Evolutionary conservation across 2,113 vertebrate genomes (phyloP).

Genomic region (Cryptotis parvus): DNA sequence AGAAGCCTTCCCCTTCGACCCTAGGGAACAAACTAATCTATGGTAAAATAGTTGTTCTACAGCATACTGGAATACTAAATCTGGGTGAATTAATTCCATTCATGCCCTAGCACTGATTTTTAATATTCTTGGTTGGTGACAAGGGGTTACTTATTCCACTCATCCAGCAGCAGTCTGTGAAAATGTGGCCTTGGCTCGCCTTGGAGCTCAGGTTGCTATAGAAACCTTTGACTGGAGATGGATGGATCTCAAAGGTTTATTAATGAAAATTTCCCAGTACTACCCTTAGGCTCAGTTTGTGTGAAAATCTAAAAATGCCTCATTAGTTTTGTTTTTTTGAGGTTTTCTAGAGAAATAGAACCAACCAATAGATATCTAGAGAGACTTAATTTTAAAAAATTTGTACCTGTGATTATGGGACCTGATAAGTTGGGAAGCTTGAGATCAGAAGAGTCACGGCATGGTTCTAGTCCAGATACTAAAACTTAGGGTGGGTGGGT

Average conservation of each 20-base stretch:
- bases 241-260: conserved; percentile 66
- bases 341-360: conserved; percentile 48
- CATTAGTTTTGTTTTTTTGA: conserved; percentile 65
- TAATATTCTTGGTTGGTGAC: conserved; percentile 66
- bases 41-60: not conserved
- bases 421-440: not conserved
- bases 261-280: conserved; percentile 63
- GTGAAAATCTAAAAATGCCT: conserved; percentile 64
- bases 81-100: conserved; percentile 71
- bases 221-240: conserved; percentile 77
- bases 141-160: conserved; percentile 72
- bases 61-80: conserved; percentile 32
- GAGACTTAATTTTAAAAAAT: conserved; percentile 36
- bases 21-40: conserved; percentile 34
- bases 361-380: not conserved
- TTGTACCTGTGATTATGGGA: not conserved
- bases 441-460: not conserved
- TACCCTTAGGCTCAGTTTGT: conserved; percentile 55
- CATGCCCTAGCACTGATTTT: conserved; percentile 54
- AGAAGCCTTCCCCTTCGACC: conserved; percentile 51
- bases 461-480: not conserved
- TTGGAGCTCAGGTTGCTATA: conserved; percentile 77
- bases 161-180: conserved; percentile 56
- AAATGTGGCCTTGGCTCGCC: conserved; percentile 64
- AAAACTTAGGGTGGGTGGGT: not conserved